phyloP scores from a whole-genome alignment of 2,113 vertebrate genomes.

The Percina caprodes region DNA sequence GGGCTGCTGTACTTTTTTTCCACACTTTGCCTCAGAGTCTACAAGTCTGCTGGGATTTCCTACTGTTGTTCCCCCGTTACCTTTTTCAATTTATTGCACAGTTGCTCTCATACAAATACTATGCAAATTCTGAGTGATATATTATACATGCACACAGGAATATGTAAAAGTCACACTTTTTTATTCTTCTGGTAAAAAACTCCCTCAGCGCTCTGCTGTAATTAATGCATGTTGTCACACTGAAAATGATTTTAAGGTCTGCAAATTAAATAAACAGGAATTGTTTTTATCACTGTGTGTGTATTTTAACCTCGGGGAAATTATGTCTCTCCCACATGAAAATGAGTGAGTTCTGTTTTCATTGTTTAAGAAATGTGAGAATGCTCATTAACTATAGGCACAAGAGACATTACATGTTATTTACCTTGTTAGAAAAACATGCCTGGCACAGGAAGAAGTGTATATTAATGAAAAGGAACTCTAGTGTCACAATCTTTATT shows the following conservation, averaged over 20 bases:
- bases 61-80: conserved; percentile 46
- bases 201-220: not conserved
- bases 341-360: conserved; percentile 46
- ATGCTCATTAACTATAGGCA: conserved; percentile 37
- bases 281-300: conserved; percentile 51
- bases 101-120: conserved; percentile 42
- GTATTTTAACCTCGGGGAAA: conserved; percentile 56
- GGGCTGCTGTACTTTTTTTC: conserved; percentile 57
- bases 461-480: conserved; percentile 29
- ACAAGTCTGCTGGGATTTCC: conserved; percentile 58
- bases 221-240: conserved; percentile 38
- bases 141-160: conserved; percentile 41
- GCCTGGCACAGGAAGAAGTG: conserved; percentile 14
- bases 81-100: conserved; percentile 60
- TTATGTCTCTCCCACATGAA: conserved; percentile 19
- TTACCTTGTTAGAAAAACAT: conserved; percentile 40
- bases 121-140: conserved; percentile 41
- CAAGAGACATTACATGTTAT: conserved; percentile 37
- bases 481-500: conserved; percentile 40
- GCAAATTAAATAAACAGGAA: conserved; percentile 55
- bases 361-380: conserved; percentile 38
- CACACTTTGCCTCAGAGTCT: conserved; percentile 45
- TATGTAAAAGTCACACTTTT: conserved; percentile 36
- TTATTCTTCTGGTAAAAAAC: conserved; percentile 14
- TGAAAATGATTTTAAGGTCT: conserved; percentile 49